Percentiles rank a stretch among this genome's conserved stretches.
Conservation (phyloP, 2,797 vertebrate species). For the Bradypodion ventrale region DNA sequence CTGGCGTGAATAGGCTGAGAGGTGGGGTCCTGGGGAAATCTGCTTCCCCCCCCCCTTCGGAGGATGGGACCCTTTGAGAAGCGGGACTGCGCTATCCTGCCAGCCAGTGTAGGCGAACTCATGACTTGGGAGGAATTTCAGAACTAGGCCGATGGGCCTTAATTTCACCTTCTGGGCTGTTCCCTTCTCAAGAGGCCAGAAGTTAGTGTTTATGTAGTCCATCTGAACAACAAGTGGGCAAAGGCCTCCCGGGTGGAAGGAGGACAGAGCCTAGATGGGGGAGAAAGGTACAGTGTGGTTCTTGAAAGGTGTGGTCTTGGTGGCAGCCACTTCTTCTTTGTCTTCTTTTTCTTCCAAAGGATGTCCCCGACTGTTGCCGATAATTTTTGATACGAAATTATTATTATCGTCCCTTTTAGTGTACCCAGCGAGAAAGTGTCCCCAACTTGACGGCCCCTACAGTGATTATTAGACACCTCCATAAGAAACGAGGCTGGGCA, state of each 20-base stretch:
- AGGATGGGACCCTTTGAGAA: too few relatives aligned
- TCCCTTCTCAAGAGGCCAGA: slow-evolving; percentile 21
- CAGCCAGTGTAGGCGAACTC: too few relatives aligned
- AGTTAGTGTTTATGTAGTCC: slow-evolving; percentile 62
- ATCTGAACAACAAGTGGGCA: slow-evolving; percentile 79
- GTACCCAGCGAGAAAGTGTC: slow-evolving; percentile 47
- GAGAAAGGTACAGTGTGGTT: slow-evolving; percentile 70
- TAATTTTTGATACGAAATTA: too few relatives aligned
- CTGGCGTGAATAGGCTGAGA: slow-evolving; percentile 76
- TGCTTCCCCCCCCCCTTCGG: too few relatives aligned
- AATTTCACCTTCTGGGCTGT: too few relatives aligned
- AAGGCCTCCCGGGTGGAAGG: slow-evolving; percentile 37
- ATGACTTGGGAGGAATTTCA: too few relatives aligned
- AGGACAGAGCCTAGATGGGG: slow-evolving; percentile 67
- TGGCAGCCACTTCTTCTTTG: slow-evolving; percentile 69
- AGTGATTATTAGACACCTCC: slow-evolving; percentile 56
- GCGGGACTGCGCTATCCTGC: too few relatives aligned
- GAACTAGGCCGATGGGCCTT: too few relatives aligned
- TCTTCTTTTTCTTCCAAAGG: slow-evolving; percentile 66
- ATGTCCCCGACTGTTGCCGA: slow-evolving; percentile 70
- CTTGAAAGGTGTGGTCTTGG: slow-evolving; percentile 62
- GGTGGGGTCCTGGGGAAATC: too few relatives aligned
- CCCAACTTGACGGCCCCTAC: slow-evolving; percentile 55
- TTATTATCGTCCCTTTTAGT: slow-evolving; percentile 74
- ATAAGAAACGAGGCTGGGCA: slow-evolving; percentile 55